Evolutionary conservation across 2,113 vertebrate species (phyloP).

Genomic region (Sclerurus mexicanus): DNA sequence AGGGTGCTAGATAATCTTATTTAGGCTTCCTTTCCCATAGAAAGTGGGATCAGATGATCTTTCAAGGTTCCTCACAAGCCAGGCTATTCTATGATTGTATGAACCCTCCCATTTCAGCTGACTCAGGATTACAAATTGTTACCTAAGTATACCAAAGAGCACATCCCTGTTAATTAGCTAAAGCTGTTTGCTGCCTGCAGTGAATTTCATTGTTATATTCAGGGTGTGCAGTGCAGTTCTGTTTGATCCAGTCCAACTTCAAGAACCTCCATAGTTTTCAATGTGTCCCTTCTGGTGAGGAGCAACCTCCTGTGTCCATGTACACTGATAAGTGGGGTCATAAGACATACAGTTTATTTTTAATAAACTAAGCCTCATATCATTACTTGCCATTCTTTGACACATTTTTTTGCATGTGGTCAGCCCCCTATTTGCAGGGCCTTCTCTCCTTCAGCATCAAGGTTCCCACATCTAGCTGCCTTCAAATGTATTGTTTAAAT

Average conservation of each 20-base stretch:
- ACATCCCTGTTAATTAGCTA: background rate
- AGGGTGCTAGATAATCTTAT: background rate
- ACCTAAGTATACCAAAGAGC: background rate
- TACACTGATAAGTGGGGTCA: background rate
- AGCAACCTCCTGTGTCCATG: background rate
- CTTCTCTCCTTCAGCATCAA: background rate
- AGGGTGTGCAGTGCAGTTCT: background rate
- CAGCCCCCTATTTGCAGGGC: background rate
- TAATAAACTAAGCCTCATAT: background rate
- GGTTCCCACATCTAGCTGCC: accelerated
- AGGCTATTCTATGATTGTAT: background rate
- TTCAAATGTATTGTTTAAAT: background rate
- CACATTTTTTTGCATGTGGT: background rate
- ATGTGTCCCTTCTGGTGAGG: accelerated
- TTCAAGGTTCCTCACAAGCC: background rate
- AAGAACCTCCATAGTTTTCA: background rate
- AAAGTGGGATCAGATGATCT: background rate
- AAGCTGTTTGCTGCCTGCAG: background rate
- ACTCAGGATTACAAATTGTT: background rate
- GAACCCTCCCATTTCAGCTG: background rate
- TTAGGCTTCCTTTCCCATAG: background rate
- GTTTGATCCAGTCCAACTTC: background rate
- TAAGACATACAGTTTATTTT: background rate
- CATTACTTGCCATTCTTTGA: background rate
- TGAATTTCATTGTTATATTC: background rate